A percentile compares a stretch with the other conserved stretches of the same genome.
phyloP scores from a whole-genome alignment of 2,888 invertebrate species.

The Saturnia pavonia region DNA sequence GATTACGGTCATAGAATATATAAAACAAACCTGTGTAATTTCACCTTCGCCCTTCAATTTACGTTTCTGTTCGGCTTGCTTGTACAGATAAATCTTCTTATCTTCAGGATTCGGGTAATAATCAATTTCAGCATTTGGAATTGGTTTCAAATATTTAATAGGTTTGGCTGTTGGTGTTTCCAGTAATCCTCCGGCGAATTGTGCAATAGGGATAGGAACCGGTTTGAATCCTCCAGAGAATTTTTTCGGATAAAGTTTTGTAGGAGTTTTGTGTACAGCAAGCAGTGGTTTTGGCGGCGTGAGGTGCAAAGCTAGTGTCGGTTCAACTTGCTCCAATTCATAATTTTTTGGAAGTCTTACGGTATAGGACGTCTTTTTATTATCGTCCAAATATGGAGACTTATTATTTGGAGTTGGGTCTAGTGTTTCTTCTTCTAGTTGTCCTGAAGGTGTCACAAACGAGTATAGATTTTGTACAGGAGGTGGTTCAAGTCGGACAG shows the following conservation, averaged over 20 bases:
- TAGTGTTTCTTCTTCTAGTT: slow-evolving; percentile 42
- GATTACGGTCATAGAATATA: not conserved
- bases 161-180: slow-evolving; percentile 73
- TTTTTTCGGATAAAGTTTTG: slow-evolving; percentile 83
- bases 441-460: slow-evolving; percentile 63
- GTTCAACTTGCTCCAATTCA: slow-evolving; percentile 51
- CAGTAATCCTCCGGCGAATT: slow-evolving; percentile 52
- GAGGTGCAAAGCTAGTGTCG: slow-evolving; percentile 54
- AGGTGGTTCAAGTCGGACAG: slow-evolving; percentile 64
- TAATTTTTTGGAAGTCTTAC: slow-evolving; percentile 32
- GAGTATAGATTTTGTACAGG: slow-evolving; percentile 59
- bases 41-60: slow-evolving; percentile 56
- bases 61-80: slow-evolving; percentile 78
- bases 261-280: slow-evolving; percentile 68
- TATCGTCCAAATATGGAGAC: not conserved
- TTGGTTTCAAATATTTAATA: slow-evolving; percentile 61
- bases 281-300: slow-evolving; percentile 54
- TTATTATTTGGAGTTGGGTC: slow-evolving; percentile 34
- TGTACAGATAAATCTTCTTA: slow-evolving; percentile 66
- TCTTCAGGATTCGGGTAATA: slow-evolving; percentile 53
- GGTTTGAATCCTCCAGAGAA: slow-evolving; percentile 75
- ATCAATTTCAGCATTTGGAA: slow-evolving; percentile 50
- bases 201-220: slow-evolving; percentile 65
- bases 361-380: slow-evolving; percentile 1
- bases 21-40: slow-evolving; percentile 18